Base-by-base conservation (phyloP, 2,797 vertebrate species). In the Buphagus erythrorhynchus region DNA sequence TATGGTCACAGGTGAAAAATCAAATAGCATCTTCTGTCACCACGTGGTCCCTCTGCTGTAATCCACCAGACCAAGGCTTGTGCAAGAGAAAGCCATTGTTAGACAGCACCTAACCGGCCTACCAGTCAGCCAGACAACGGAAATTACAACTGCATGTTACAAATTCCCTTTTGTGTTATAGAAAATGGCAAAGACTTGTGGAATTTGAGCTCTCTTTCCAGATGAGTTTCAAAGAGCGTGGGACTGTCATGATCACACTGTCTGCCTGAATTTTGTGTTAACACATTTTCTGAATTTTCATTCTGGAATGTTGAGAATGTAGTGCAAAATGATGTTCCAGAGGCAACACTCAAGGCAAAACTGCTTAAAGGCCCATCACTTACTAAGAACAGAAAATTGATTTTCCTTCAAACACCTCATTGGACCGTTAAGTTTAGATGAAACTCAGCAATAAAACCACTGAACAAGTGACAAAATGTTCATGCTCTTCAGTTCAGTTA, bases 121-220 rank as follows among this genome's bases (percentile, higher is more conserved):
- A 24, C 65, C 2, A 15, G 59, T 22, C 9, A 88, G 42, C 25
- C 52, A 80, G 55, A 49, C 74, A 90, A 65, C 48, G 22, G 36
- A 74, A 95, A 95, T 57, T 91, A 95, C 90, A 31, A 42, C 28
- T 91, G 62, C 86, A 63, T 62, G 36, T 29, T 46, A 66, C 0
- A 6, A 87, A 91, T 93, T 95, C 77, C 40, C 86, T 94, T 95
- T 88, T 76, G 40, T 82, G 66, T 86, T 77, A 59, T 20, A 90
- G 65, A 0, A 3, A 55, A 42, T 22, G 59, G 45, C 45, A 92
- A 61, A 72, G 38, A 52, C 49, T 24, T 1, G 0, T 25, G n/a
- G 48, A 90, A 72, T 58, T 28, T 21, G 36, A 85, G 26, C 18
- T 45, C 26, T 38, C 20, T 33, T 86, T 89, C 43, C 68, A 67